Conservation (phyloP, 2,888 invertebrate genomes). For the Caenorhabditis japonica region DNA sequence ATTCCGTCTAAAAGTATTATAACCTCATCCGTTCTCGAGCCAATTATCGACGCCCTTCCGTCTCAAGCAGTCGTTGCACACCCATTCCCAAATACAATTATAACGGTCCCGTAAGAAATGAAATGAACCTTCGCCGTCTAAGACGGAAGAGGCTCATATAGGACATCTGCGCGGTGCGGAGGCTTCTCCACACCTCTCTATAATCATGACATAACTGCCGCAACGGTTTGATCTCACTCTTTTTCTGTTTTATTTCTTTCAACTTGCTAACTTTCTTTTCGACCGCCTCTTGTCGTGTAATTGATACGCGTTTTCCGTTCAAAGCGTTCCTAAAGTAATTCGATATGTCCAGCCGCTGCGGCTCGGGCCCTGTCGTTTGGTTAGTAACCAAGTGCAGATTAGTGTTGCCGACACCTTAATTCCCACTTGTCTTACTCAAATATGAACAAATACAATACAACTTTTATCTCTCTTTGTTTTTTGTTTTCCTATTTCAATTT, state of each 20-base stretch:
- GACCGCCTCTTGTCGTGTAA: conserved; percentile 21
- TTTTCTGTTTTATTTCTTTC: conserved; percentile 5
- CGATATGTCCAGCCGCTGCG: conserved; percentile 41
- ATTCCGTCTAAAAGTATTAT: conserved; percentile 33
- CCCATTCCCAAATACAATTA: conserved; percentile 52
- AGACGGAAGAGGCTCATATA: conserved; percentile 23
- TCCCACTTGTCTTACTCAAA: conserved; percentile 1
- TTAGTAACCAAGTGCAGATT: conserved; percentile 52
- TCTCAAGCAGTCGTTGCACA: conserved; percentile 33
- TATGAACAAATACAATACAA: too few species aligned
- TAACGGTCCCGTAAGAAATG: conserved; percentile 53
- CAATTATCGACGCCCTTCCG: conserved; percentile 46
- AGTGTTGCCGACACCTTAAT: conserved; percentile 46
- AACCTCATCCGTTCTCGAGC: conserved; percentile 28
- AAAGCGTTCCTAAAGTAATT: conserved; percentile 47
- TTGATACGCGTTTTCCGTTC: conserved; percentile 50
- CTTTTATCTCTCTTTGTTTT: conserved; percentile 18
- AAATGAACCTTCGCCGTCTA: conserved; percentile 12
- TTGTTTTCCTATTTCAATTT: neutral
- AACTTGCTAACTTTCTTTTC: neutral
- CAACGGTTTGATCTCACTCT: neutral
- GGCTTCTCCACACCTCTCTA: conserved; percentile 35
- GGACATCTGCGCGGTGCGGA: conserved; percentile 54
- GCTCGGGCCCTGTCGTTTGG: conserved; percentile 29
- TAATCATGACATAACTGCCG: conserved; percentile 52